These are phyloP conservation scores for Agapornis canus DNA, from an alignment of 2,797 vertebrate species.

Conservation along the genomic window DNA sequence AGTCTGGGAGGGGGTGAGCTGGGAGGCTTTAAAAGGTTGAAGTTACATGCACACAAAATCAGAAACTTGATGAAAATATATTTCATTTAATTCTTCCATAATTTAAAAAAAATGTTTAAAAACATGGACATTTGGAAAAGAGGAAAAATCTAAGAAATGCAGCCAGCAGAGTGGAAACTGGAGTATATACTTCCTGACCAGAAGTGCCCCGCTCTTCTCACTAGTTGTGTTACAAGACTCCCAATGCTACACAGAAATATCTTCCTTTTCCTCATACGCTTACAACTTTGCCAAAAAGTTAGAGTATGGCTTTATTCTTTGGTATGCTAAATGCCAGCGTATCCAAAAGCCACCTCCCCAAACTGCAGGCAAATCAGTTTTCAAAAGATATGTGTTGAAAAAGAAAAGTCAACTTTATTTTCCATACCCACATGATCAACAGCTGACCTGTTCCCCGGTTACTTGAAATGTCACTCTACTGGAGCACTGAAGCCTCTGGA, in stretches of 20 bases:
- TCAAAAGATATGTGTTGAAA: not conserved
- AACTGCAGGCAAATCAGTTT: not conserved
- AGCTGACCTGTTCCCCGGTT: rapidly evolving
- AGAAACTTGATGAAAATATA: not conserved
- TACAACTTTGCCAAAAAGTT: not conserved
- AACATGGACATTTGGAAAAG: not conserved
- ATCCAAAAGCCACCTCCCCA: not conserved
- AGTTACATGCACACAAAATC: not conserved
- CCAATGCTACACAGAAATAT: not conserved
- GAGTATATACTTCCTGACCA: not conserved
- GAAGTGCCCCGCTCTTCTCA: not conserved
- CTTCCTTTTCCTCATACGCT: not conserved
- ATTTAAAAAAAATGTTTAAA: not conserved
- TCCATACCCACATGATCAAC: not conserved
- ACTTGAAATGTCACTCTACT: not conserved
- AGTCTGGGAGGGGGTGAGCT: rapidly evolving
- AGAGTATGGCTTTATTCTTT: not conserved
- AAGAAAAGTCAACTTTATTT: not conserved
- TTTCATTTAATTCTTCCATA: not conserved
- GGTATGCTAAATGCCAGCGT: rapidly evolving
- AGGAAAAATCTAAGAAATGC: not conserved
- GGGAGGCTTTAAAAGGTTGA: not conserved
- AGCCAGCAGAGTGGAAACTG: not conserved
- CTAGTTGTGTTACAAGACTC: not conserved
- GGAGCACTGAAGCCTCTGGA: not conserved